phyloP scores from a whole-genome alignment of 1,140 invertebrate species.

The Drosophila kanapiae region DNA sequence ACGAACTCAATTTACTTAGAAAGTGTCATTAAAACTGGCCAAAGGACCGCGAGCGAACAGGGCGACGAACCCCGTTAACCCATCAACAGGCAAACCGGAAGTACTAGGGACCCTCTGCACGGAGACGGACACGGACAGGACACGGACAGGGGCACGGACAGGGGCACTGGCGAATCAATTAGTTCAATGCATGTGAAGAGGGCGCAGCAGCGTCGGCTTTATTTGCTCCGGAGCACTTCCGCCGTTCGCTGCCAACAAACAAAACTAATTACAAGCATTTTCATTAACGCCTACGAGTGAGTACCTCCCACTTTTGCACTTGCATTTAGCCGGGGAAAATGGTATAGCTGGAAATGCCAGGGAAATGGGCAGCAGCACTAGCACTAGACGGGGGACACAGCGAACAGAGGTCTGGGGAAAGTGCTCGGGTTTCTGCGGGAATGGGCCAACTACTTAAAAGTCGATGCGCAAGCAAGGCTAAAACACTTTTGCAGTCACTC shows the following conservation, averaged over 20 bases:
- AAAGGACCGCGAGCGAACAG: not conserved
- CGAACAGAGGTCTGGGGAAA: not conserved
- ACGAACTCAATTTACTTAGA: slow-evolving; percentile 21
- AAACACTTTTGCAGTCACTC: slow-evolving; percentile 77
- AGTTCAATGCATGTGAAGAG: slow-evolving; percentile 78
- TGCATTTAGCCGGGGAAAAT: slow-evolving; percentile 22
- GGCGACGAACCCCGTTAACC: not conserved
- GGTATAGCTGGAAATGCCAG: not conserved
- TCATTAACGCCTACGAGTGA: slow-evolving; percentile 79
- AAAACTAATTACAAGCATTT: slow-evolving; percentile 83
- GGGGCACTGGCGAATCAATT: slow-evolving; percentile 65
- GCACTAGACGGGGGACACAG: not conserved
- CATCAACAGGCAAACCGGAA: slow-evolving; percentile 23
- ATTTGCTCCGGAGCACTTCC: slow-evolving; percentile 68
- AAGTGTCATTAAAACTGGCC: slow-evolving; percentile 23
- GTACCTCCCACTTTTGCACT: slow-evolving; percentile 26
- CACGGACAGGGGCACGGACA: not conserved
- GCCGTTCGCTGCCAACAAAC: slow-evolving; percentile 73
- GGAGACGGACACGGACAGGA: not conserved
- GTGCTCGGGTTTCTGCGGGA: not conserved
- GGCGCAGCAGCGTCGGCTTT: slow-evolving; percentile 52
- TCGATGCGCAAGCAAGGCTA: slow-evolving; percentile 73
- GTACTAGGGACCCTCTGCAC: not conserved
- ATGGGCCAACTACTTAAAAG: slow-evolving; percentile 74
- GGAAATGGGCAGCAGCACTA: slow-evolving; percentile 5